phyloP scores from a whole-genome alignment of 2,113 vertebrate genomes.

The Piprites chloris region DNA sequence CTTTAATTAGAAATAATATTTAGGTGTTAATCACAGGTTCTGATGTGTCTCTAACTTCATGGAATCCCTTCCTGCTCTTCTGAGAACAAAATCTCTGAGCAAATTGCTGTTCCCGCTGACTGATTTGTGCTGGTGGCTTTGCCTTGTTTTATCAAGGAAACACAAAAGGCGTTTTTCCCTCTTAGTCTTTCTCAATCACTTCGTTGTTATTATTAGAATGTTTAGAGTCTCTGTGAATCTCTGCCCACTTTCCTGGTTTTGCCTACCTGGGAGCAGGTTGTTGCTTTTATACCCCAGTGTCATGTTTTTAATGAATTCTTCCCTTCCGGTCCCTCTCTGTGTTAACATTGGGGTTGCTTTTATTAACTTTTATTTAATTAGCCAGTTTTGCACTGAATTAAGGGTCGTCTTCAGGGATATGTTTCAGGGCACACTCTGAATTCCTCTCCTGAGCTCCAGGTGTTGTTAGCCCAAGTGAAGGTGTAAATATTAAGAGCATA shows the following conservation, averaged over 20 bases:
- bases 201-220: neutral
- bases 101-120: neutral
- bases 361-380: neutral
- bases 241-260: neutral
- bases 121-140: accelerated
- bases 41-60: neutral
- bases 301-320: accelerated
- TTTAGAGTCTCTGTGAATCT: neutral
- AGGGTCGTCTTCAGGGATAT: neutral
- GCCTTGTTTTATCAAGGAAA: neutral
- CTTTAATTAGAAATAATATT: too few species aligned
- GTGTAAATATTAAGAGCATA: neutral
- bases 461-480: neutral
- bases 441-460: neutral
- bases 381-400: neutral
- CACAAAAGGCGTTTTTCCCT: neutral
- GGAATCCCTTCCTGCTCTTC: neutral
- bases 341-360: neutral
- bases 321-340: neutral
- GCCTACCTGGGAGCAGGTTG: too few species aligned
- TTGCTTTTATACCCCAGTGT: neutral
- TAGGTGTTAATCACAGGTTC: neutral
- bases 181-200: neutral
- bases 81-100: neutral
- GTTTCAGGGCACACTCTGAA: neutral